Evolutionary conservation across 2,113 vertebrate species (phyloP).

Genomic region (Meriones unguiculatus): DNA sequence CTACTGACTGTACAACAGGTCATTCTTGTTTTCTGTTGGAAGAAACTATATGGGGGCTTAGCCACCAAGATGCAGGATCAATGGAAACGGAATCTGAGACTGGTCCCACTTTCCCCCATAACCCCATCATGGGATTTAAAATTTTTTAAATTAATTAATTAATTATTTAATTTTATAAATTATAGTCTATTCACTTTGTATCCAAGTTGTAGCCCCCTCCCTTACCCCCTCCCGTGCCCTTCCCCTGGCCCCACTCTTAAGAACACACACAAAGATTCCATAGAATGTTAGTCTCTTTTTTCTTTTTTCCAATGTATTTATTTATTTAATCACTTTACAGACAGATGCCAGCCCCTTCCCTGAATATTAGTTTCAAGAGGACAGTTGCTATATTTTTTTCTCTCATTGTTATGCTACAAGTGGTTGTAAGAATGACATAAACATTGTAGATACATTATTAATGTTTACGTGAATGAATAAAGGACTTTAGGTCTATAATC

Average conservation of each 20-base stretch:
- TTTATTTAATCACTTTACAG: no score
- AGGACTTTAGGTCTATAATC: not conserved
- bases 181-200: no score
- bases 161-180: no score
- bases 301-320: no score
- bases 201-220: no score
- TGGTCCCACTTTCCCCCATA: not conserved
- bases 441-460: not conserved
- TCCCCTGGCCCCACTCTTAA: no score
- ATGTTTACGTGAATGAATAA: conserved; percentile 30
- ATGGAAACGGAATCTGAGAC: not conserved
- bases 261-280: not conserved
- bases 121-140: no score
- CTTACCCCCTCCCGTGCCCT: no score
- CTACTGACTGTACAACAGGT: not conserved
- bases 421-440: not conserved
- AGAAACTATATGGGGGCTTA: not conserved
- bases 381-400: not conserved
- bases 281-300: not conserved
- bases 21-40: not conserved
- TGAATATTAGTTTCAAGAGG: not conserved
- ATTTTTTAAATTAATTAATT: no score
- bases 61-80: not conserved
- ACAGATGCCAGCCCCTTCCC: no score
- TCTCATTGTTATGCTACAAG: not conserved